These are phyloP conservation scores for Stenurella melanura DNA, from an alignment of 2,888 invertebrate species.

Conservation along the genomic window DNA sequence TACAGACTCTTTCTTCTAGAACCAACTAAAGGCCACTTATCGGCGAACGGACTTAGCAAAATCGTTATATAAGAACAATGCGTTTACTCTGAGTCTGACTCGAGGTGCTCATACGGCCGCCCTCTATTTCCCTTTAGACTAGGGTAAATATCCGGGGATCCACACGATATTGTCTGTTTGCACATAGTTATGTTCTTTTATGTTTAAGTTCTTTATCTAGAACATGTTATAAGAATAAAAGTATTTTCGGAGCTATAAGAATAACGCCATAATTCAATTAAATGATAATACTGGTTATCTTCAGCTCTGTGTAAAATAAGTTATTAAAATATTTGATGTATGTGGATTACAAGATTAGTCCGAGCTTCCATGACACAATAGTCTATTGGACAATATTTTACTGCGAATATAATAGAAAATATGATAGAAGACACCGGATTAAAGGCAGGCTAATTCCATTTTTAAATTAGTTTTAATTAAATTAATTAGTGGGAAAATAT, in stretches of 20 bases:
- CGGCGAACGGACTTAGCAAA: constrained; percentile 26
- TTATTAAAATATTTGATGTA: background rate
- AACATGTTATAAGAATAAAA: background rate
- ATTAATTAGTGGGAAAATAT: too few relatives aligned
- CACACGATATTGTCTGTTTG: constrained; percentile 3
- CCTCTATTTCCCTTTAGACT: constrained; percentile 12
- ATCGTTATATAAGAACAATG: constrained; percentile 33
- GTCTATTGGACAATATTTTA: too few relatives aligned
- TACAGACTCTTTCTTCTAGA: constrained; percentile 10
- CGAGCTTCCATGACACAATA: too few relatives aligned
- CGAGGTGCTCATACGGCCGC: constrained; percentile 18
- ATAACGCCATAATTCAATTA: background rate
- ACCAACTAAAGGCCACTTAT: constrained; percentile 33
- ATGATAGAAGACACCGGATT: too few relatives aligned
- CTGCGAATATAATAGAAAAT: too few relatives aligned
- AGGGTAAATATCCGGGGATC: constrained; percentile 6
- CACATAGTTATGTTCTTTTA: constrained; percentile 5
- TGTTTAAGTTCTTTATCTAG: background rate
- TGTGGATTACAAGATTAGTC: background rate
- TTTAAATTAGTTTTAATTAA: too few relatives aligned
- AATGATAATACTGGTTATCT: background rate
- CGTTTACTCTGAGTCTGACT: constrained; percentile 19
- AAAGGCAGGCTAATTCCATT: too few relatives aligned
- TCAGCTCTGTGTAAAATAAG: background rate
- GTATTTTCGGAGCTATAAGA: background rate